These are phyloP conservation scores for Bergia sp. DNA, from an alignment of 92 coral and sea anemone genomes.

Conservation along the genomic window DNA sequence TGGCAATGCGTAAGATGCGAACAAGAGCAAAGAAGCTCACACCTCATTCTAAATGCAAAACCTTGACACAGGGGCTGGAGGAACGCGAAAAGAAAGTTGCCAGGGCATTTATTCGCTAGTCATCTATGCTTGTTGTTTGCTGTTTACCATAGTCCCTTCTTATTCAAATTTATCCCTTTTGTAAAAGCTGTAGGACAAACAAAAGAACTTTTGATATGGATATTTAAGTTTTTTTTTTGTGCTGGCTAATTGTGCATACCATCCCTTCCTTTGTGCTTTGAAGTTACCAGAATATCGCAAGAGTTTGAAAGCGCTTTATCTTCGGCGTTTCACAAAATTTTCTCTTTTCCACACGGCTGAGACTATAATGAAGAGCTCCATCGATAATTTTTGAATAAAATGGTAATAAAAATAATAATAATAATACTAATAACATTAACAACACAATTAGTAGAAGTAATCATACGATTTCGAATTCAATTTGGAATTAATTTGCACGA, in stretches of 20 bases:
- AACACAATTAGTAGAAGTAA: no score
- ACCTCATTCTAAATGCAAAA: constrained; percentile 38
- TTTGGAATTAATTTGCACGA: no score
- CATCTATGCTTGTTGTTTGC: constrained; percentile 62
- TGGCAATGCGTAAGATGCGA: constrained; percentile 57
- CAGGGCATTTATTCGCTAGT: constrained; percentile 56
- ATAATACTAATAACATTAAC: no score
- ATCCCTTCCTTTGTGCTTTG: constrained; percentile 79
- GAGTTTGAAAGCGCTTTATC: constrained; percentile 36
- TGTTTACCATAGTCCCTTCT: constrained; percentile 77
- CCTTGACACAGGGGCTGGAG: constrained; percentile 37
- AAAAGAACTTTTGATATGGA: constrained; percentile 45
- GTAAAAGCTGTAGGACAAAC: constrained; percentile 53
- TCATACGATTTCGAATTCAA: no score
- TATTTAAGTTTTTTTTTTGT: constrained; percentile 63
- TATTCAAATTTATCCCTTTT: constrained; percentile 72
- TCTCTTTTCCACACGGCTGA: no score
- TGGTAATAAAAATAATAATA: no score
- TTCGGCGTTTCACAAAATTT: neutral
- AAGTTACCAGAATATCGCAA: constrained; percentile 67
- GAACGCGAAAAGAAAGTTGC: constrained; percentile 71
- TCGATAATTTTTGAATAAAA: no score
- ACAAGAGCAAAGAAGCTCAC: constrained; percentile 56
- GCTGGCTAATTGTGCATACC: constrained; percentile 71
- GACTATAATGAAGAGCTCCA: no score